A percentile compares a stretch with the other conserved stretches of the same genome.
phyloP scores from a whole-genome alignment of 2,797 vertebrate genomes.

The Rhadinocentrus ornatus region DNA sequence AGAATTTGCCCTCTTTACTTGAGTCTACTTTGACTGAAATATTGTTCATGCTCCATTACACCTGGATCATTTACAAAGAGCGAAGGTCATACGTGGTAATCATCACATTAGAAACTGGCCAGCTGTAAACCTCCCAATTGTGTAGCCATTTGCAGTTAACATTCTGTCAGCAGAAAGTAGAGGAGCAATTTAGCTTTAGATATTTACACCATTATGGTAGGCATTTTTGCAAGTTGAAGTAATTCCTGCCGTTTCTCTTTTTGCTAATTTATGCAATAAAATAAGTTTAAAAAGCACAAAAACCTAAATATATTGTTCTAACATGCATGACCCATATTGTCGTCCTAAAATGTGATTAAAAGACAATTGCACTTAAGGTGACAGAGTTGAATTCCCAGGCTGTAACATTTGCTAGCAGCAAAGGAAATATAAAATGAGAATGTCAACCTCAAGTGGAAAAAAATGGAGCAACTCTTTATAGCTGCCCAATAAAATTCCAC shows the following conservation, averaged over 20 bases:
- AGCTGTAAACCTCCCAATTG: slow-evolving; percentile 65
- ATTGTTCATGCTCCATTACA: slow-evolving; percentile 28
- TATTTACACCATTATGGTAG: slow-evolving; percentile 20
- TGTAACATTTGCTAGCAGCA: slow-evolving; percentile 53
- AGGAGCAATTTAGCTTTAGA: slow-evolving; percentile 38
- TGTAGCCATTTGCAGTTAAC: slow-evolving; percentile 57
- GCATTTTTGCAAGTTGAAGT: slow-evolving; percentile 13
- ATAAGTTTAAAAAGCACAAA: background rate
- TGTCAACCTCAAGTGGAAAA: slow-evolving; percentile 60
- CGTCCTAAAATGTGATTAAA: slow-evolving; percentile 18
- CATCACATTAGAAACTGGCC: slow-evolving; percentile 57
- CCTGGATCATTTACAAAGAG: slow-evolving; percentile 44
- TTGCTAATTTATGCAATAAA: slow-evolving; percentile 10
- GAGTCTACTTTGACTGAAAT: slow-evolving; percentile 29
- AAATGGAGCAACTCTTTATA: slow-evolving; percentile 61
- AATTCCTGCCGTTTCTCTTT: background rate
- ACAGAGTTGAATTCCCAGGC: slow-evolving; percentile 55
- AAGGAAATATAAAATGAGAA: slow-evolving; percentile 58
- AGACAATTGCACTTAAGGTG: slow-evolving; percentile 47
- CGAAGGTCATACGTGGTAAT: slow-evolving; percentile 52
- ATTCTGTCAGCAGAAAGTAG: slow-evolving; percentile 53
- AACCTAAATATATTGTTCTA: slow-evolving; percentile 11
- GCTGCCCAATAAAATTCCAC: slow-evolving; percentile 60
- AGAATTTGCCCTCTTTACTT: slow-evolving; percentile 4
- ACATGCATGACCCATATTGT: slow-evolving; percentile 8